Conservation (phyloP, 1,140 invertebrate genomes). For the Grapholita molesta region DNA sequence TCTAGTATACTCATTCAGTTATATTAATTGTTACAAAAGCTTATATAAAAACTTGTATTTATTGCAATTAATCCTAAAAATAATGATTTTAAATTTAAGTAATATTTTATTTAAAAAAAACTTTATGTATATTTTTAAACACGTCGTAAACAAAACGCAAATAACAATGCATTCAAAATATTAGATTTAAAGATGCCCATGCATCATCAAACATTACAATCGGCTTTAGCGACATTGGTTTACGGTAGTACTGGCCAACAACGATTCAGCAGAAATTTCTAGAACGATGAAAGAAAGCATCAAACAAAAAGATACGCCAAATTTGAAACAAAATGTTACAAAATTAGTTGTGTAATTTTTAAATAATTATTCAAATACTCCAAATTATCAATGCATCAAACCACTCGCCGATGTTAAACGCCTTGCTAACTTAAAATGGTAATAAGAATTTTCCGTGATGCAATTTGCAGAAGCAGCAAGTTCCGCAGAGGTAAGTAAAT, state of each 20-base stretch:
- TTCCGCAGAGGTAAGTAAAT: neutral
- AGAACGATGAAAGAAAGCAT: neutral
- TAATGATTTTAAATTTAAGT: neutral
- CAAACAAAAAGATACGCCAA: neutral
- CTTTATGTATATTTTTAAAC: neutral
- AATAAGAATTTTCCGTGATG: neutral
- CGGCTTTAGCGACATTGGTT: no score
- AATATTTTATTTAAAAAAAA: neutral
- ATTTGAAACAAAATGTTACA: neutral
- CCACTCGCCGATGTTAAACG: neutral
- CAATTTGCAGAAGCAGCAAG: neutral
- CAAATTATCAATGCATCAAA: neutral
- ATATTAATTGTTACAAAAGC: neutral
- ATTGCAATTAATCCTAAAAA: neutral
- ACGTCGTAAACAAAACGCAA: neutral
- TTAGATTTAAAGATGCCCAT: neutral
- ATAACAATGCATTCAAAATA: neutral
- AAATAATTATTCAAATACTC: neutral
- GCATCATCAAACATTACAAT: neutral
- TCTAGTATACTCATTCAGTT: neutral
- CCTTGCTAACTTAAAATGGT: neutral
- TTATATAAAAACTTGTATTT: neutral
- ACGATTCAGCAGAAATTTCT: neutral
- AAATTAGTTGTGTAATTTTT: neutral
- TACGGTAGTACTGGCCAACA: conserved; percentile 3